Conservation (phyloP, 2,888 invertebrate species). For the Vesta saturnalis region DNA sequence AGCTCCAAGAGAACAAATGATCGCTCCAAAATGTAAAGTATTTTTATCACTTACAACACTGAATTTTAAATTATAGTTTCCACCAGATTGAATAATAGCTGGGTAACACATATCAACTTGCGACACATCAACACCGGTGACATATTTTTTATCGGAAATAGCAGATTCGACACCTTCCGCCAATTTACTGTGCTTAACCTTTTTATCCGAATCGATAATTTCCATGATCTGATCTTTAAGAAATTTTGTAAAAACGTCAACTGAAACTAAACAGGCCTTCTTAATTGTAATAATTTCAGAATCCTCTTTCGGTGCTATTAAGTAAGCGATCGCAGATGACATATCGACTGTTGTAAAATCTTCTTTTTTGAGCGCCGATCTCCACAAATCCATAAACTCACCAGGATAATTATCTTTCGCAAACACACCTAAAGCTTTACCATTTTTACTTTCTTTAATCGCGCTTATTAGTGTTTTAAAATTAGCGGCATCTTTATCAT, state of each 20-base stretch:
- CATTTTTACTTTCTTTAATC: slow-evolving; percentile 88
- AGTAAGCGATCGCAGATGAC: slow-evolving; percentile 81
- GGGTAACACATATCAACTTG: slow-evolving; percentile 98
- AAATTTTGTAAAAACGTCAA: slow-evolving; percentile 96
- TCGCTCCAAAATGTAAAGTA: slow-evolving; percentile 93
- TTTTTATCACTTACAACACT: slow-evolving; percentile 96
- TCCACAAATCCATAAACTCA: slow-evolving; percentile 94
- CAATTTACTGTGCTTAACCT: slow-evolving; percentile 95
- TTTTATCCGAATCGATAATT: slow-evolving; percentile 98
- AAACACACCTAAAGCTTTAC: slow-evolving; percentile 90
- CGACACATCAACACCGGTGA: slow-evolving; percentile 86
- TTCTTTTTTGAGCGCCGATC: slow-evolving; percentile 77
- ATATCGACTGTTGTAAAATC: slow-evolving; percentile 89
- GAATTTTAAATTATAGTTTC: slow-evolving; percentile 97
- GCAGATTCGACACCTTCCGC: slow-evolving; percentile 95
- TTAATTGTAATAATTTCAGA: slow-evolving; percentile 88
- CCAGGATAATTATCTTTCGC: slow-evolving; percentile 94
- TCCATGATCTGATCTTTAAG: slow-evolving; percentile 98
- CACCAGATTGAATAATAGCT: slow-evolving; percentile 98
- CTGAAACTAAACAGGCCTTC: slow-evolving; percentile 92
- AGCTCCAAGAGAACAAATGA: slow-evolving; percentile 93
- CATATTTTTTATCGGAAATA: slow-evolving; percentile 95
- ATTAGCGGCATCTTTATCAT: slow-evolving; percentile 93
- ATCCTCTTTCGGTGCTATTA: slow-evolving; percentile 96
- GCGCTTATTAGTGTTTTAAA: slow-evolving; percentile 79